Conservation (phyloP, 1,140 invertebrate species). For the Drosophila sechellia region DNA sequence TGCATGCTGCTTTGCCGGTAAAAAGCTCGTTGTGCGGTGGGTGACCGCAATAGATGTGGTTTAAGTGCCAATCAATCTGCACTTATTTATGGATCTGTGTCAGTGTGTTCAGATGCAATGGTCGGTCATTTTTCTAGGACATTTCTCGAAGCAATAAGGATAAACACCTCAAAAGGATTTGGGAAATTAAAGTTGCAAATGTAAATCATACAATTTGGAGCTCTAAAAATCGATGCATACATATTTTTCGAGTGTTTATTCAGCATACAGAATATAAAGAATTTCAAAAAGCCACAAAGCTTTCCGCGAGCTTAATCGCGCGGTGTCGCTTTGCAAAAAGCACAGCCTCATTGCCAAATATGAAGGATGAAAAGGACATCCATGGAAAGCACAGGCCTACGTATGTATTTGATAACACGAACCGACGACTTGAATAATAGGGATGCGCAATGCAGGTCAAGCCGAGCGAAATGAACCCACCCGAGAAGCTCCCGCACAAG, state of each 20-base stretch:
- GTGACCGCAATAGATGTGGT: neutral
- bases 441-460: conserved; percentile 43
- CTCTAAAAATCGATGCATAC: too few species aligned
- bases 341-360: neutral
- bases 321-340: conserved; percentile 2
- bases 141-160: too few species aligned
- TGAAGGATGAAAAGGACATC: conserved; percentile 1
- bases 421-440: conserved; percentile 12
- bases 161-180: too few species aligned
- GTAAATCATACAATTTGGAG: too few species aligned
- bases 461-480: conserved; percentile 20
- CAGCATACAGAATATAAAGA: too few species aligned
- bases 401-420: conserved; percentile 8
- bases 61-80: too few species aligned
- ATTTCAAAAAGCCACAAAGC: neutral
- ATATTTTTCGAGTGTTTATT: too few species aligned
- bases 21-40: neutral
- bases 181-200: too few species aligned
- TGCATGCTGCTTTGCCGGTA: neutral
- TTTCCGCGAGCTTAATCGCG: neutral
- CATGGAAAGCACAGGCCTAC: conserved; percentile 4
- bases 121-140: too few species aligned
- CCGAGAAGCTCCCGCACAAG: conserved; percentile 19
- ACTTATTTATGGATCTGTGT: too few species aligned
- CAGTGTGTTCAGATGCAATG: neutral